Base-by-base conservation (phyloP, 1,140 invertebrate genomes). In the Drosophila cardini region DNA sequence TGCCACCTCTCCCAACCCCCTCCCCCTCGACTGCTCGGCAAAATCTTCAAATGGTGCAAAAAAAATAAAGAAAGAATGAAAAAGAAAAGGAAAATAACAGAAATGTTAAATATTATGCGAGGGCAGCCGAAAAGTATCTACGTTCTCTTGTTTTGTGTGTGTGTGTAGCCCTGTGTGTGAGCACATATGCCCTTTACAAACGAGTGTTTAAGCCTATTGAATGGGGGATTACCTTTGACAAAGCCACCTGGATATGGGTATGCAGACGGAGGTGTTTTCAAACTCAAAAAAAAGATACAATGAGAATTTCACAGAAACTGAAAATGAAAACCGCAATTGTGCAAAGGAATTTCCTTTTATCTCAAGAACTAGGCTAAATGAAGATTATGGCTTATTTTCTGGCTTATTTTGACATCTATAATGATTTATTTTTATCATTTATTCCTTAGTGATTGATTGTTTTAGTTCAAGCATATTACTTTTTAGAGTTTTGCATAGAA, bases 61-160 rank as follows among this genome's bases (percentile, higher is more conserved):
- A 60, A 65, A 38, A 50, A 42, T n/a, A n/a, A n/a, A n/a, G n/a
- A 46, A n/a, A 45, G 7, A 38, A 34, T 52, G n/a, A 46, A 38
- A n/a, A 32, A 7, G 58, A 50, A 43, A 52, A 46, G 43, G 45
- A 21, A 52, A 62, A 62, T 34, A 58, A 43, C 48, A 58, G 45
- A 50, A 63, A 45, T 46, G 53, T 53, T 43, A 46, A 63, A 72
- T 86, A 68, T 80, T 57, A 74, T 78, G 67, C 34, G 61, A 72
- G 70, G 62, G 82, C 63, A 86, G 58, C 63, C 82, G 68, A 86
- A 85, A 85, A 78, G 82, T 86, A 73, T 67, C 42, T 76, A 32
- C 58, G 64, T 68, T 70, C 65, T 64, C 42, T 67, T 46, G 60
- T 55, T 64, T 62, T 69, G 36, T 64, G 38, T 72, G 56, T 69